Base-by-base conservation (phyloP, 1,140 invertebrate species). In the Drosophila triauraria region DNA sequence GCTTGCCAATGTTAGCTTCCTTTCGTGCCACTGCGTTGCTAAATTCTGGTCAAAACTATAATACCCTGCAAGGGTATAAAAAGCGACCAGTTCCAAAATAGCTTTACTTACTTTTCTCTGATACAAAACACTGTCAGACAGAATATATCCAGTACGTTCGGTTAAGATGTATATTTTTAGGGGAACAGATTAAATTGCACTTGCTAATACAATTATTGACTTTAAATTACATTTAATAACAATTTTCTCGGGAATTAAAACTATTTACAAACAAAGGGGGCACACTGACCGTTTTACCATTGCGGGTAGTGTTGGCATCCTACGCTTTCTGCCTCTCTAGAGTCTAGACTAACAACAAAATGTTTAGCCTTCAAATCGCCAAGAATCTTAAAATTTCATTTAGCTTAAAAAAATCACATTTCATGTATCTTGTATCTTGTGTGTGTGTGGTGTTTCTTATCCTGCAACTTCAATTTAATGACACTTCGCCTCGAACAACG, bases 201-300 rank as follows among this genome's bases (percentile, higher is more conserved):
- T 90, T 90, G 71, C 88, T 91, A 90, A 91, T 90, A 91, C 83
- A 91, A 91, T 90, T 88, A 88, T 90, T 88, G 84, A 88, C 78
- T 74, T 84, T 84, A 91, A 76, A 87, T 87, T 91, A 82, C 90
- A 91, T 87, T 90, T 91, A 86, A 86, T 91, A 90, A 88, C 85
- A 90, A 86, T 90, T 91, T 78, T 82, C 50, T 62, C 32, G 67
- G 47, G 63, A 48, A 57, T 68, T 91, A 91, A 79, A 78, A 82
- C 74, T 90, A 90, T 91, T 77, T 91, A 91, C 87, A 90, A 90
- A 90, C 87, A 82, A 47, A 90, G 60, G 61, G 78, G 62, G 78
- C 78, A 79, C 64, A 76, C 63, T 77, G 74, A 90, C 61, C 68
- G 44, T 58, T 58, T 40, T 59, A 58, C 63, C 67, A 72, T 65